Base-by-base conservation (phyloP, 2,888 invertebrate species). In the Drosophila infuscata region DNA sequence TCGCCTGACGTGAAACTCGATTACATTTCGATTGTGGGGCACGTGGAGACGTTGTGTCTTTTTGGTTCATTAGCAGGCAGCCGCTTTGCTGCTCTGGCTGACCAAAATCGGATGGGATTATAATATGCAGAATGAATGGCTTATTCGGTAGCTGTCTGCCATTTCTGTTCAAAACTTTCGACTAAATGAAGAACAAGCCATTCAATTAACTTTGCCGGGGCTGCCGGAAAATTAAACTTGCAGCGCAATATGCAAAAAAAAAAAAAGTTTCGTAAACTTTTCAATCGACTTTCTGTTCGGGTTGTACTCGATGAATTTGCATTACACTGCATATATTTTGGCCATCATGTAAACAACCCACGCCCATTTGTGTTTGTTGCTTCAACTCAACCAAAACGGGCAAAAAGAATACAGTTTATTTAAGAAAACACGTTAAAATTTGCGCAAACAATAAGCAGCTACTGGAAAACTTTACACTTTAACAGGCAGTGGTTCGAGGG, bases 301-400 rank as follows among this genome's bases (percentile, higher is more conserved):
- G 49, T 48, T 74, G 57, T 65, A 76, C 75, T 65, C 83, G 78
- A 87, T 89, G 88, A 88, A 77, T 85, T 89, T 88, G 74, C 88
- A 86, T 89, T 88, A 81, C 76, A 72, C 61, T 85, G 86, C 90
- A 89, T 80, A 89, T 82, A 79, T 82, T 85, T 81, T 69, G 63
- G 71, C 69, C 70, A 67, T 80, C 84, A 80, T 89, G 88, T 88
- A 82, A 88, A 85, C 87, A 82, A 85, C 79, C 86, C 71, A 67
- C 79, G 81, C 73, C 79, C 82, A 87, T 79, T 87, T 87, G 82
- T 75, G 62, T 76, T 25, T 25, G 2, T 25, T 25, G 54, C 17
- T 69, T 35, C 48, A 29, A 35, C 35, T 36, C 51, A 59, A 17
- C 49, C 4, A 9, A 30, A 53, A 53, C n/a, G 4, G 43, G 49